Percentiles rank a stretch among this genome's conserved stretches.
These are phyloP conservation scores for Cinara cedri DNA, from an alignment of 2,888 invertebrate genomes.

Conservation along the genomic window DNA sequence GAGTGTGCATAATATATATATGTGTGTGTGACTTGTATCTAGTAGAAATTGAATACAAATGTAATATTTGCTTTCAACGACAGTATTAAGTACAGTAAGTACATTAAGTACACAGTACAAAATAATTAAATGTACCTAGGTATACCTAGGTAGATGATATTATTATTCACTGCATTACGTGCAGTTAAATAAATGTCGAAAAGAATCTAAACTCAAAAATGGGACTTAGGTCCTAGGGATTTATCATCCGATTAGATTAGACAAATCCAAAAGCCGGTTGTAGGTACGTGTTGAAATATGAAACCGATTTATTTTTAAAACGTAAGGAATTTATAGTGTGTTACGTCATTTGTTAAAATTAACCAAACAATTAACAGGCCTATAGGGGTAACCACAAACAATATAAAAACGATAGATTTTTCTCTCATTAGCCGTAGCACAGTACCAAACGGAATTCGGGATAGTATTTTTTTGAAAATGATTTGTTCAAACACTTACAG, in stretches of 20 bases:
- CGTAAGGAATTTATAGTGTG: conserved; percentile 21
- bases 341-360: conserved; percentile 52
- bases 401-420: not conserved
- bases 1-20: not conserved
- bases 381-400: not conserved
- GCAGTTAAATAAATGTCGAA: not conserved
- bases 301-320: conserved; percentile 53
- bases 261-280: not conserved
- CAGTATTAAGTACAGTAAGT: too few relatives aligned
- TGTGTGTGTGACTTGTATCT: not conserved
- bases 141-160: not conserved
- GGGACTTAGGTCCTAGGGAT: not conserved
- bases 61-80: not conserved
- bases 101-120: not conserved
- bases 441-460: not conserved
- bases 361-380: conserved; percentile 21
- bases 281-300: conserved; percentile 29
- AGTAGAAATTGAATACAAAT: not conserved
- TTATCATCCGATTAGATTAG: not conserved
- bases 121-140: not conserved
- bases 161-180: not conserved
- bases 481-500: too few relatives aligned
- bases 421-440: not conserved
- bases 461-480: too few relatives aligned
- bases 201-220: not conserved